Evolutionary conservation across 2,797 vertebrate species (phyloP), one percentile per base, ranked within the genome.

Genomic region (Oophaga sylvatica): DNA sequence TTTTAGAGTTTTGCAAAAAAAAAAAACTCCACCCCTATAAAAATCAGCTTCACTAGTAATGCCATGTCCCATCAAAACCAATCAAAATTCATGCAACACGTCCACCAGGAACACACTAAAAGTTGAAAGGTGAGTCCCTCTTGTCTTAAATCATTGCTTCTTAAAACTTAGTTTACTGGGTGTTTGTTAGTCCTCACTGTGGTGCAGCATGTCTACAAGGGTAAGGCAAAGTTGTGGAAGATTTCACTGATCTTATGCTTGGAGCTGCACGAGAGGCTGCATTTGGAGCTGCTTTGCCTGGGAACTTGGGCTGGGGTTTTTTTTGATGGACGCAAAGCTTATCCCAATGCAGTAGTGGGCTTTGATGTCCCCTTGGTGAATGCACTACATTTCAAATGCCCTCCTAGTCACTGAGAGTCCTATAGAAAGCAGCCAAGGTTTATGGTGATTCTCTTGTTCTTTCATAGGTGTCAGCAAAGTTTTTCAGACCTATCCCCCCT

Each of bases 51-150:
- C 85, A 94, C 94, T 92, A 95, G 93, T 93, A 92, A 91, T 92
- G 92, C 91, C 92, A 92, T 91, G 92, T 92, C 93, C 90, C 92
- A 92, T 92, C 93, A 94, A 75, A 94, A 94, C 90, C 92, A 91
- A 92, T 93, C 92, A 91, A 90, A 92, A 87, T 92, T 95, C 94
- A 93, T 94, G 92, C 93, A 94, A 91, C 92, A 90, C 94, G 91
- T 90, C 92, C 92, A 90, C 91, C 94, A 92, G 93, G 94, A 94
- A 87, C 92, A 94, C 93, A 93, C 90, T 93, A 93, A 90, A 95
- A 93, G 91, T 92, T 92, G 92, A 91, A 95, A 97, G 97, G 97
- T 97, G 96, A 98, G 96, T 97, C 93, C 88, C 62, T 87, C 87
- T 90, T 84, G 90, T 90, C 86, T 92, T 90, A 87, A 90, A 91